These are phyloP conservation scores for Lasaia peninsularis DNA, from an alignment of 1,140 invertebrate species.

Conservation along the genomic window DNA sequence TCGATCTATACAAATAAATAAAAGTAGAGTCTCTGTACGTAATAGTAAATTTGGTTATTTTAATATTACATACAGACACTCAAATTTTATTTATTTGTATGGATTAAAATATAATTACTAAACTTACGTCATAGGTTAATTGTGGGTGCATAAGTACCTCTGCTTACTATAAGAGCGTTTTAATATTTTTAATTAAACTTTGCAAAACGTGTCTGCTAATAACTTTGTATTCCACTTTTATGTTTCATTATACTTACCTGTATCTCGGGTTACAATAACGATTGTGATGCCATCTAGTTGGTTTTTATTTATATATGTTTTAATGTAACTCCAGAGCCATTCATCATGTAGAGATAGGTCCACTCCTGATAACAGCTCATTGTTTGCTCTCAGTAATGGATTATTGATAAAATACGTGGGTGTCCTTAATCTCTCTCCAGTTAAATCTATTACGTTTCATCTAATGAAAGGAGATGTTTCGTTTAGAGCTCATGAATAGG, in stretches of 20 bases:
- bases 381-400: constrained; percentile 73
- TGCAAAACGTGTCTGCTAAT: no score
- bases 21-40: no score
- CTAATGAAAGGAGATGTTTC: constrained; percentile 34
- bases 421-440: constrained; percentile 60
- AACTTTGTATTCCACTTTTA: constrained; percentile 44
- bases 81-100: no score
- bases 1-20: no score
- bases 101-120: no score
- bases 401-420: constrained; percentile 75
- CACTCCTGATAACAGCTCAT: constrained; percentile 62
- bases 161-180: no score
- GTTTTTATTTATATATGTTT: constrained; percentile 75
- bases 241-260: constrained; percentile 17
- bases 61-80: no score
- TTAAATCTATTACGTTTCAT: constrained; percentile 54
- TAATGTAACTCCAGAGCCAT: constrained; percentile 56
- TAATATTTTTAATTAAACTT: no score
- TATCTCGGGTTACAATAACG: constrained; percentile 5
- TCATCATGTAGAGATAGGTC: constrained; percentile 58
- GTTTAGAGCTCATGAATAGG: no score
- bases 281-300: constrained; percentile 50
- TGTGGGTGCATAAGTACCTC: no score
- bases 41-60: no score
- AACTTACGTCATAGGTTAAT: no score